Evolutionary conservation across 2,113 vertebrate species (phyloP).

Genomic region (Tragelaphus buxtoni): DNA sequence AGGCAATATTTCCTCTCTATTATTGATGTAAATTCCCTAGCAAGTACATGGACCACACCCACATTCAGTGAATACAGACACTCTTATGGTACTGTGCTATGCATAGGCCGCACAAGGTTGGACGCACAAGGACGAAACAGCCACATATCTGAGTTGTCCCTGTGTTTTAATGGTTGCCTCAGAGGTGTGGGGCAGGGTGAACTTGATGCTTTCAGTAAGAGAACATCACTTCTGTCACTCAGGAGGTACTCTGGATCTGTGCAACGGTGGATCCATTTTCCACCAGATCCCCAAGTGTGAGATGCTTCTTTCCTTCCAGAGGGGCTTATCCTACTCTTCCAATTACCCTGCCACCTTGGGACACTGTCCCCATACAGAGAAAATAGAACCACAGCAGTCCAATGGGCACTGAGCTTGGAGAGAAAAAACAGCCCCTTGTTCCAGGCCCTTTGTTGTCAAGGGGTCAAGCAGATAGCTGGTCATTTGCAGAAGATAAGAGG

Average conservation of each 20-base stretch:
- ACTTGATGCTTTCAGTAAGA: too few species aligned
- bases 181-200: too few species aligned
- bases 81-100: accelerated
- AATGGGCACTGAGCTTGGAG: background rate
- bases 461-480: background rate
- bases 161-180: too few species aligned
- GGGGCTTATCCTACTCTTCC: background rate
- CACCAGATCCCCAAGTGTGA: background rate
- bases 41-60: accelerated
- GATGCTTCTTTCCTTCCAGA: background rate
- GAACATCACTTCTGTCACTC: too few species aligned
- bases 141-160: too few species aligned
- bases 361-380: background rate
- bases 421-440: background rate
- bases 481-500: background rate
- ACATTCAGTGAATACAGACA: background rate
- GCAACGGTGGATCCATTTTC: background rate
- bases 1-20: background rate
- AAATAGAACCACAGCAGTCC: background rate
- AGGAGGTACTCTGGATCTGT: background rate
- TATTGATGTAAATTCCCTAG: background rate
- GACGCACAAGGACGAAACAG: accelerated
- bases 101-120: too few species aligned
- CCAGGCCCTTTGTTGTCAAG: too few species aligned
- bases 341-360: background rate